These are phyloP conservation scores for Tokudaia muenninki DNA, from an alignment of 2,797 vertebrate genomes.

Conservation along the genomic window DNA sequence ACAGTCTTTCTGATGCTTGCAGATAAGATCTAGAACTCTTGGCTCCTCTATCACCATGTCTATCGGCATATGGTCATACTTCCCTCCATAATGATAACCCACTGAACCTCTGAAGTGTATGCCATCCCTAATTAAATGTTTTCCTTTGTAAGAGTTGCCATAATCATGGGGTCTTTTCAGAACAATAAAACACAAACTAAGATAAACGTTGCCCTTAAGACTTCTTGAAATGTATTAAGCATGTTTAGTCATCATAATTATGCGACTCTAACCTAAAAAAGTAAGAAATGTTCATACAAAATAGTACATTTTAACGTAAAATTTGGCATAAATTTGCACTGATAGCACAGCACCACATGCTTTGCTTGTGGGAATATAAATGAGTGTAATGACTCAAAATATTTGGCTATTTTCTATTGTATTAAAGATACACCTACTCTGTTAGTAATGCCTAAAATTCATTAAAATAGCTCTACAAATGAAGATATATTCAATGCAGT, in stretches of 20 bases:
- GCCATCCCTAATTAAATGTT: neutral
- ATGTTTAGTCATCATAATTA: neutral
- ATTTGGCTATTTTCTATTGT: neutral
- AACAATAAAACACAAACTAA: neutral
- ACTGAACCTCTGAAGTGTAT: neutral
- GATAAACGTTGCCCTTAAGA: neutral
- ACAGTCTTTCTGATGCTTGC: neutral
- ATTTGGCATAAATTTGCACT: neutral
- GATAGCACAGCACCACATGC: neutral
- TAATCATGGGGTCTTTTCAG: neutral
- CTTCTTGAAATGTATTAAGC: neutral
- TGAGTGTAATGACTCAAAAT: neutral
- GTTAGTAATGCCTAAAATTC: neutral
- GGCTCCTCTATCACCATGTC: neutral
- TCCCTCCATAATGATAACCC: neutral
- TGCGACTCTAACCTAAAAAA: neutral
- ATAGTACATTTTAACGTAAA: neutral
- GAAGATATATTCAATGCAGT: neutral
- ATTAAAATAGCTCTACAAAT: neutral
- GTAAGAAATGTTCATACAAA: neutral
- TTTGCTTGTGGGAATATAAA: conserved; percentile 12
- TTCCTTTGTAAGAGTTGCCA: neutral
- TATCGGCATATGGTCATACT: neutral
- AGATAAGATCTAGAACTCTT: neutral
- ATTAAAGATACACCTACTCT: neutral